These are phyloP conservation scores for Acrobasis consociella DNA, from an alignment of 2,888 invertebrate genomes.

Conservation along the genomic window DNA sequence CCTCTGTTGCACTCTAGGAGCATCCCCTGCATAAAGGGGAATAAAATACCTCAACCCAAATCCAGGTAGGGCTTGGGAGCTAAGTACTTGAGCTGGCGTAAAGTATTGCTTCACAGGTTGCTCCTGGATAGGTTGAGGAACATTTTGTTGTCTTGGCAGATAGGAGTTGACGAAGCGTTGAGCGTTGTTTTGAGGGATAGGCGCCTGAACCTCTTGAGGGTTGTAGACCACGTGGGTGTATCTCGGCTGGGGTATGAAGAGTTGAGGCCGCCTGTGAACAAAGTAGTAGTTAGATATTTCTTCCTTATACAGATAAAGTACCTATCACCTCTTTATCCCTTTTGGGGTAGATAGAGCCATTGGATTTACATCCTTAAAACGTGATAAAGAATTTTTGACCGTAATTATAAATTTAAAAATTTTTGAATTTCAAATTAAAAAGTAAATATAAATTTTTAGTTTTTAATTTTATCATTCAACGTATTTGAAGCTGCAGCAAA, in stretches of 20 bases:
- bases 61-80: conserved; percentile 69
- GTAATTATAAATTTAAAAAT: no score
- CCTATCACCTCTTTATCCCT: no score
- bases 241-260: conserved; percentile 67
- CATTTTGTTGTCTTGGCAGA: conserved; percentile 44
- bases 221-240: conserved; percentile 67
- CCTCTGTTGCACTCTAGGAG: conserved; percentile 43
- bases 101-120: conserved; percentile 50
- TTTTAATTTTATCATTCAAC: no score
- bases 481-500: no score
- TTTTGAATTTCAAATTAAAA: no score
- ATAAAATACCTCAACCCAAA: conserved; percentile 69
- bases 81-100: conserved; percentile 58
- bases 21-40: conserved; percentile 52
- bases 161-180: conserved; percentile 74
- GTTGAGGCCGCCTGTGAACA: conserved; percentile 64
- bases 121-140: conserved; percentile 44
- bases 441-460: no score
- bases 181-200: conserved; percentile 57
- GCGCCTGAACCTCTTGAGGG: conserved; percentile 40
- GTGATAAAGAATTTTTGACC: no score
- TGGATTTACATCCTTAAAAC: no score
- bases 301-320: no score
- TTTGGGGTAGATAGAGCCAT: no score
- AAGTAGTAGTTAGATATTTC: conserved; percentile 24